Conservation (phyloP, 2,888 invertebrate genomes). For the Apocheima hispidaria region DNA sequence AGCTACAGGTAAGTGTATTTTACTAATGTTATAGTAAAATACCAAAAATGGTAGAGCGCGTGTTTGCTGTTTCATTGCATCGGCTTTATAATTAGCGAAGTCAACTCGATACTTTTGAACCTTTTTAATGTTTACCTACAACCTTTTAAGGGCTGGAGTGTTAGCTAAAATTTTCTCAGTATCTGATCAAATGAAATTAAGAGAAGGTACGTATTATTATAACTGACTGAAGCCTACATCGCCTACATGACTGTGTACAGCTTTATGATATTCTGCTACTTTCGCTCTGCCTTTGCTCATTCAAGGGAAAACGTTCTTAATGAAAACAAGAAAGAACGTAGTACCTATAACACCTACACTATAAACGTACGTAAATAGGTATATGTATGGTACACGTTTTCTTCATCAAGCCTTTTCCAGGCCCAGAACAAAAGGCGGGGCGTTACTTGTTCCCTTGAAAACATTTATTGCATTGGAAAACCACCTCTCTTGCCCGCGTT, state of each 20-base stretch:
- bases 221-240: not conserved
- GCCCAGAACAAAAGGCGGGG: slow-evolving; percentile 50
- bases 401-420: slow-evolving; percentile 64
- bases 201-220: not conserved
- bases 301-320: not conserved
- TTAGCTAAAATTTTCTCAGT: not conserved
- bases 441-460: slow-evolving; percentile 46
- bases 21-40: not conserved
- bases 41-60: not conserved
- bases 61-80: slow-evolving; percentile 5
- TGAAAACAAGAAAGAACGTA: not conserved
- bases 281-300: not conserved
- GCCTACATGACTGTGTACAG: too few relatives aligned
- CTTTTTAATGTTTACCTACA: not conserved
- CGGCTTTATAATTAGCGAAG: not conserved
- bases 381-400: slow-evolving; percentile 42
- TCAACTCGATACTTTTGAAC: not conserved
- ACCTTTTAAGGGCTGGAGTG: not conserved
- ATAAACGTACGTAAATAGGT: slow-evolving; percentile 7
- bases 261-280: not conserved
- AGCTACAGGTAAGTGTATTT: not conserved
- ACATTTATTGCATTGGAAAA: slow-evolving; percentile 35
- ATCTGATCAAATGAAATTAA: not conserved
- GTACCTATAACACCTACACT: not conserved
- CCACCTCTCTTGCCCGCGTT: not conserved